Conservation (phyloP, 2,797 vertebrate genomes). For the Hyperoplus immaculatus region DNA sequence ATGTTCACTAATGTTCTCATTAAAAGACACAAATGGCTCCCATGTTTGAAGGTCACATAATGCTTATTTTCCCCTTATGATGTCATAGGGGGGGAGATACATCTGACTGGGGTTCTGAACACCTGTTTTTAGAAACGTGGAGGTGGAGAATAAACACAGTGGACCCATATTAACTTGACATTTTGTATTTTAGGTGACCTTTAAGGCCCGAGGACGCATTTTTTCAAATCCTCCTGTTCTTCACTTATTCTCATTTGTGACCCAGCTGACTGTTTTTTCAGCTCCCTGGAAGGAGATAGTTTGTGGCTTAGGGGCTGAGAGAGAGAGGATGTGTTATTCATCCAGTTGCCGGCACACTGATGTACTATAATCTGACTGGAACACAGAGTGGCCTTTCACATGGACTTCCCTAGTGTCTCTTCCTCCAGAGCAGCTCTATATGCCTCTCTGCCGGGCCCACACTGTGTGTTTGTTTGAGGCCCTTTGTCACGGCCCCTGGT, state of each 20-base stretch:
- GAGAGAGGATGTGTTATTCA: constrained; percentile 77
- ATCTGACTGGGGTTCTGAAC: too few species aligned
- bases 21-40: constrained; percentile 23
- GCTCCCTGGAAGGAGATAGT: constrained; percentile 48
- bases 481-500: constrained; percentile 65
- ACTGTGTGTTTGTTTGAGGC: constrained; percentile 58
- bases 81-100: too few species aligned
- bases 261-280: constrained; percentile 19
- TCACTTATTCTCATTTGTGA: constrained; percentile 25
- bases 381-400: constrained; percentile 78
- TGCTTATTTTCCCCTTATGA: too few species aligned
- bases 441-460: constrained; percentile 33
- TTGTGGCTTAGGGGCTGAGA: constrained; percentile 38
- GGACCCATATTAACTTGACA: too few species aligned
- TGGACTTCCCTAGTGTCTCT: constrained; percentile 69
- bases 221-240: constrained; percentile 14
- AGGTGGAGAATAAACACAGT: too few species aligned
- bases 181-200: not conserved
- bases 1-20: constrained; percentile 11
- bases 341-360: constrained; percentile 35
- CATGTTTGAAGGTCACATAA: too few species aligned
- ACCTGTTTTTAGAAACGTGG: too few species aligned
- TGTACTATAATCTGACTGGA: constrained; percentile 70
- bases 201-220: constrained; percentile 1
- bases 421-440: constrained; percentile 44